A percentile compares a stretch with the other conserved stretches of the same genome.
phyloP scores from a whole-genome alignment of 1,140 invertebrate species.

The Drosophila sulfurigaster region DNA sequence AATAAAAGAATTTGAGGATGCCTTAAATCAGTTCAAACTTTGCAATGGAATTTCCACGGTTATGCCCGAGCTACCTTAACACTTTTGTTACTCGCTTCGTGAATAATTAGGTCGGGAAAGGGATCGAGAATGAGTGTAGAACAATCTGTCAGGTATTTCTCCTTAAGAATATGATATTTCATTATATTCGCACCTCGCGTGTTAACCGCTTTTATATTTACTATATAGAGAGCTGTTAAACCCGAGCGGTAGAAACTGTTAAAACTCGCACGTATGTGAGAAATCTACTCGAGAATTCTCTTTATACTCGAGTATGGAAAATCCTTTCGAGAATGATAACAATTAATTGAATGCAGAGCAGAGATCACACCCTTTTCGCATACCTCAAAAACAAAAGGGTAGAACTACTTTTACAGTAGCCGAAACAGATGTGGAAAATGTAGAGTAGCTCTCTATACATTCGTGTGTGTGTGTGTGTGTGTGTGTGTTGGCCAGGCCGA shows the following conservation, averaged over 20 bases:
- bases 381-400: conserved; percentile 31
- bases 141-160: not conserved
- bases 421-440: conserved; percentile 2
- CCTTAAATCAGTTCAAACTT: too few species aligned
- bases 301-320: conserved; percentile 29
- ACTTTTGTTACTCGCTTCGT: too few species aligned
- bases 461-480: too few species aligned
- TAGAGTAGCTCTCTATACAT: not conserved
- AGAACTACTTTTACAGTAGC: too few species aligned
- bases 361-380: conserved; percentile 68
- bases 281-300: not conserved
- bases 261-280: conserved; percentile 57
- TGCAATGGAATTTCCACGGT: too few species aligned
- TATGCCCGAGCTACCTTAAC: too few species aligned
- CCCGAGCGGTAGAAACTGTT: conserved; percentile 28
- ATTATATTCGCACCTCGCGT: conserved; percentile 12
- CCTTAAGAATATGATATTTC: not conserved
- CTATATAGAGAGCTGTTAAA: conserved; percentile 39
- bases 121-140: not conserved
- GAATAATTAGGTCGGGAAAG: not conserved
- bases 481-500: not conserved
- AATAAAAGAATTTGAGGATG: too few species aligned
- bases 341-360: conserved; percentile 66
- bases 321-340: conserved; percentile 60
- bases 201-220: not conserved